These are phyloP conservation scores for Sebastes iracundus DNA, from an alignment of 2,797 vertebrate species.

Conservation along the genomic window DNA sequence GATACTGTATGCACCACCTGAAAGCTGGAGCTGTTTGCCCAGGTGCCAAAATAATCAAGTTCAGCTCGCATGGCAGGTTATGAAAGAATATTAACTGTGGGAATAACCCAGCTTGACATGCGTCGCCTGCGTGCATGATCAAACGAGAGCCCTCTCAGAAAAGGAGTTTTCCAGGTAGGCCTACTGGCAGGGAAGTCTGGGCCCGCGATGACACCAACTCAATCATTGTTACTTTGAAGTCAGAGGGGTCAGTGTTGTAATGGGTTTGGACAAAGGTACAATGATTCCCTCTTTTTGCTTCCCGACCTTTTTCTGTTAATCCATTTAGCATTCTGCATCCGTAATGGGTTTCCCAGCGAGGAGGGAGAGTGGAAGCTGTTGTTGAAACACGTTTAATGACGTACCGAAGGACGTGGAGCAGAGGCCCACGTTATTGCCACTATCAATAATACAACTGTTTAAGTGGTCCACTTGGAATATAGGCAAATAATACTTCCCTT, in stretches of 20 bases:
- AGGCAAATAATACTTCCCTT: slow-evolving; percentile 80
- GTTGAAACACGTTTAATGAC: slow-evolving; percentile 79
- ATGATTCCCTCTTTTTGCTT: slow-evolving; percentile 71
- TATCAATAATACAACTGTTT: slow-evolving; percentile 82
- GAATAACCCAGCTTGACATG: slow-evolving; percentile 87
- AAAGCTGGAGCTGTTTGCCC: slow-evolving; percentile 82
- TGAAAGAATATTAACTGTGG: slow-evolving; percentile 90
- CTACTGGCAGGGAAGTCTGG: slow-evolving; percentile 77
- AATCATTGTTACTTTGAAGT: slow-evolving; percentile 82
- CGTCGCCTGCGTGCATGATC: slow-evolving; percentile 80
- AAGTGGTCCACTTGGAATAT: slow-evolving; percentile 79
- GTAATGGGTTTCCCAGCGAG: slow-evolving; percentile 82
- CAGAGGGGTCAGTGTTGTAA: slow-evolving; percentile 81
- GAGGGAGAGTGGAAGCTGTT: slow-evolving; percentile 70
- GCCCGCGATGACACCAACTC: slow-evolving; percentile 80
- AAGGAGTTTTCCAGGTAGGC: slow-evolving; percentile 83
- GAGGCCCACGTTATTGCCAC: slow-evolving; percentile 77
- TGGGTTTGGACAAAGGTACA: slow-evolving; percentile 80
- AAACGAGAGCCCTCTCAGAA: slow-evolving; percentile 77
- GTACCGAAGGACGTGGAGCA: slow-evolving; percentile 74
- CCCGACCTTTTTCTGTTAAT: slow-evolving; percentile 76
- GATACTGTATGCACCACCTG: slow-evolving; percentile 80
- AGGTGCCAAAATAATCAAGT: slow-evolving; percentile 89
- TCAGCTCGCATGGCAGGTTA: slow-evolving; percentile 84
- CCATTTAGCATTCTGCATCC: slow-evolving; percentile 77